Base-by-base conservation (phyloP, 1,140 invertebrate species). In the Drosophila busckii region DNA sequence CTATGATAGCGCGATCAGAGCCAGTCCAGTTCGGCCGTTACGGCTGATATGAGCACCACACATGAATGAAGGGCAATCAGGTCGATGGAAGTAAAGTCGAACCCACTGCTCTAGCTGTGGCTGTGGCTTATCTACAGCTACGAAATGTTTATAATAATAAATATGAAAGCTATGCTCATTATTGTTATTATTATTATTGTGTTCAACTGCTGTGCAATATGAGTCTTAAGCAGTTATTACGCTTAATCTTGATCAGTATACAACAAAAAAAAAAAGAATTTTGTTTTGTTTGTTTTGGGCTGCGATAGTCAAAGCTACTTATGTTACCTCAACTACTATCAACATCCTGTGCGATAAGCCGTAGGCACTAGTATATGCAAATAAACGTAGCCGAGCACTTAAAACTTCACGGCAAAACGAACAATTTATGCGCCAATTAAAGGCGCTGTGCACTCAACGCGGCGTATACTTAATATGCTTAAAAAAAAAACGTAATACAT, bases 221-320 rank as follows among this genome's bases (percentile, higher is more conserved):
- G 62, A 62, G 55, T 67, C 66, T 68, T 46, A 45, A 58, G 45
- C 53, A 53, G 46, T 25, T 40, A 50, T 58, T 63, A 63, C 29
- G 26, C 40, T 48, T 78, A 78, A 78, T 78, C 71, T 71, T 42
- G 67, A 78, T 80, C 63, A n/a, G n/a, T n/a, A n/a, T n/a, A n/a
- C n/a, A n/a, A n/a, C n/a, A n/a, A n/a, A n/a, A n/a, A n/a, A n/a
- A n/a, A n/a, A n/a, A n/a, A n/a, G n/a, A n/a, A n/a, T n/a, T n/a
- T n/a, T n/a, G n/a, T n/a, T n/a, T n/a, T n/a, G n/a, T n/a, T n/a
- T n/a, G n/a, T n/a, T 54, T 53, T 23, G 40, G 10, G 31, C 13
- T 42, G 13, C 12, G 26, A n/a, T 19, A 22, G 9, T 31, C 16
- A 28, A 41, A 46, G 49, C 37, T 52, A 64, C 68, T 16, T 25